phyloP scores from a whole-genome alignment of 2,888 invertebrate genomes.

The Pyrrhosoma nymphula region DNA sequence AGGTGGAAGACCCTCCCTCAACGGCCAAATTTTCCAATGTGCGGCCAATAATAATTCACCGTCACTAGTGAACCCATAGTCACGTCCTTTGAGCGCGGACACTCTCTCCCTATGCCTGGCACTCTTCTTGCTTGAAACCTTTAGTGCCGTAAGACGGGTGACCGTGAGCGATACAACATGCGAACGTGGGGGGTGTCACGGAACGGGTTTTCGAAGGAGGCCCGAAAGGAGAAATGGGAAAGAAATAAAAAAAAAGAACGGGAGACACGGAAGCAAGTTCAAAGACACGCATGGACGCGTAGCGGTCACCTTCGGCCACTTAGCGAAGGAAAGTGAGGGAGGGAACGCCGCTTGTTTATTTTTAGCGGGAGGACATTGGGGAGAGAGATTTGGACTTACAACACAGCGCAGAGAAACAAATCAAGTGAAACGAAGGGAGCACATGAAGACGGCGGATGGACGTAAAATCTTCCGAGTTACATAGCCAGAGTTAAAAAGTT shows the following conservation, averaged over 20 bases:
- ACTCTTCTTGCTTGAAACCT: not conserved
- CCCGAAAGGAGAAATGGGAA: not conserved
- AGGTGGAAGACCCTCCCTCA: too few relatives aligned
- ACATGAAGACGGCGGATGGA: not conserved
- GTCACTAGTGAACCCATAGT: not conserved
- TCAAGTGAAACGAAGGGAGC: not conserved
- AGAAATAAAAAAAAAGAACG: not conserved
- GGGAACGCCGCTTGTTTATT: not conserved
- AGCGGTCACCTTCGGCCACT: slow-evolving; percentile 32
- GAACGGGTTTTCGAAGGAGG: slow-evolving; percentile 18
- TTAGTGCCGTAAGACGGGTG: not conserved
- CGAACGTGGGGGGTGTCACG: not conserved
- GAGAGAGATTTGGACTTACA: not conserved
- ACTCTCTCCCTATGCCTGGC: not conserved
- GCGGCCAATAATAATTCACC: not conserved
- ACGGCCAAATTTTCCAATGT: too few relatives aligned
- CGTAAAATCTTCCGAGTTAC: too few relatives aligned
- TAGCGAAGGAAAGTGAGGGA: not conserved
- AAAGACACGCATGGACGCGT: slow-evolving; percentile 23
- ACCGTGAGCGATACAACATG: not conserved
- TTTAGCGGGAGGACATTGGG: not conserved
- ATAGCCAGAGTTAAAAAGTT: too few relatives aligned
- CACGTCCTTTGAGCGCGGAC: not conserved
- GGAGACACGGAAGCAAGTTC: not conserved
- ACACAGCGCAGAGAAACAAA: not conserved